These are phyloP conservation scores for Zapus hudsonius DNA, from an alignment of 2,113 vertebrate genomes.

Conservation along the genomic window DNA sequence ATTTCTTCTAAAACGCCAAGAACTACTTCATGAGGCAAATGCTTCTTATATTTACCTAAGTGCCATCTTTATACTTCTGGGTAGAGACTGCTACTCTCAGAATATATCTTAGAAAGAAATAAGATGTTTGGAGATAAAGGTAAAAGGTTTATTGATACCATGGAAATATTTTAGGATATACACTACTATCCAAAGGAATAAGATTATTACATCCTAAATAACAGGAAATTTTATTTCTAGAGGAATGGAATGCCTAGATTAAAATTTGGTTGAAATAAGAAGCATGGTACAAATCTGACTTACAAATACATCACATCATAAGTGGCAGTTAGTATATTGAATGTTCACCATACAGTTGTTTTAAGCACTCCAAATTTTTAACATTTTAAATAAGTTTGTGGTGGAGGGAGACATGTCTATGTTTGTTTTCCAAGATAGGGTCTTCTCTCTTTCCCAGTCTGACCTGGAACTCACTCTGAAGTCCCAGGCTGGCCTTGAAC, in stretches of 20 bases:
- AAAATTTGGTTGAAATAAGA: neutral
- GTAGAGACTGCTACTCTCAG: neutral
- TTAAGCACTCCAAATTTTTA: too few species aligned
- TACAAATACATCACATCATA: too few species aligned
- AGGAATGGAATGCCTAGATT: neutral
- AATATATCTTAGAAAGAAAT: neutral
- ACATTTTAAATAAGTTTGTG: too few species aligned
- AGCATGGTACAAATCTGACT: neutral
- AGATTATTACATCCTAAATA: neutral
- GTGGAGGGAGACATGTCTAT: too few species aligned
- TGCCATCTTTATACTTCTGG: neutral
- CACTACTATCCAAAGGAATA: neutral
- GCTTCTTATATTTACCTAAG: neutral
- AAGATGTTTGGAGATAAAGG: neutral
- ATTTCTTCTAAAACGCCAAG: neutral
- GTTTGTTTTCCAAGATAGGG: too few species aligned
- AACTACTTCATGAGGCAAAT: neutral
- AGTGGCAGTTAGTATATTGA: too few species aligned
- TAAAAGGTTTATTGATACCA: neutral
- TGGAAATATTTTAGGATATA: too few species aligned
- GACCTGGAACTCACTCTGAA: too few species aligned
- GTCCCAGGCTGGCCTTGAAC: too few species aligned
- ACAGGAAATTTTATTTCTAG: neutral
- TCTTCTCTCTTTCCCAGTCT: too few species aligned
- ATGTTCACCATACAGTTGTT: too few species aligned